These are phyloP conservation scores for Ormyrus labotus DNA, from an alignment of 2,888 invertebrate genomes.

Conservation along the genomic window DNA sequence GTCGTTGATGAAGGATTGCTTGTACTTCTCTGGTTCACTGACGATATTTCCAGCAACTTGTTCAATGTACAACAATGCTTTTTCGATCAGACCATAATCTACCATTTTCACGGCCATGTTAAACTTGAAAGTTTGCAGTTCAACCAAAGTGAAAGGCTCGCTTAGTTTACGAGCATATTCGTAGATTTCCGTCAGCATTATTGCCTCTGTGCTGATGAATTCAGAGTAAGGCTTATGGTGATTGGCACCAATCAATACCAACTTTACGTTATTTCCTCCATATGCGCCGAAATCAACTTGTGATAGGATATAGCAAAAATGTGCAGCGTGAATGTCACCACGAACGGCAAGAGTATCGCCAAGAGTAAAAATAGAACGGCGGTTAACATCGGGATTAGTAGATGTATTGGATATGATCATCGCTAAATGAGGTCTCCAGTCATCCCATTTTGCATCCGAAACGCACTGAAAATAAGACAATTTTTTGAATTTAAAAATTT, in stretches of 20 bases:
- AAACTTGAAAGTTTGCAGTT: conserved; percentile 89
- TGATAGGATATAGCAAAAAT: conserved; percentile 96
- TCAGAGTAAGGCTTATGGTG: conserved; percentile 80
- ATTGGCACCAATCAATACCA: conserved; percentile 87
- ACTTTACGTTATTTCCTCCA: conserved; percentile 79
- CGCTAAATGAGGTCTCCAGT: conserved; percentile 98
- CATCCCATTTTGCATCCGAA: conserved; percentile 87
- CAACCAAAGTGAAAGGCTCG: conserved; percentile 84
- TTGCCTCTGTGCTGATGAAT: conserved; percentile 88
- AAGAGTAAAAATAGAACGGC: conserved; percentile 84
- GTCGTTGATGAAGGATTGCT: conserved; percentile 77
- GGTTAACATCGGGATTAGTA: conserved; percentile 85
- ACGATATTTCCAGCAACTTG: conserved; percentile 84
- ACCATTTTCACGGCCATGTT: conserved; percentile 86
- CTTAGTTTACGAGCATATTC: conserved; percentile 93
- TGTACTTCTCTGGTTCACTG: conserved; percentile 78
- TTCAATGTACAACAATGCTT: conserved; percentile 90
- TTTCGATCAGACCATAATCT: conserved; percentile 87
- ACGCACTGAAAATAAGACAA: conserved; percentile 77
- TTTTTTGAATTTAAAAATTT: too few relatives aligned
- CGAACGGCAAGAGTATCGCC: conserved; percentile 84
- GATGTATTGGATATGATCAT: conserved; percentile 94
- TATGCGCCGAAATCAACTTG: conserved; percentile 80
- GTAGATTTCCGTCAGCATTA: conserved; percentile 96
- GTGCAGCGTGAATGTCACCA: conserved; percentile 92